phyloP scores from a whole-genome alignment of 2,888 invertebrate species.

The Oscheius sp. region DNA sequence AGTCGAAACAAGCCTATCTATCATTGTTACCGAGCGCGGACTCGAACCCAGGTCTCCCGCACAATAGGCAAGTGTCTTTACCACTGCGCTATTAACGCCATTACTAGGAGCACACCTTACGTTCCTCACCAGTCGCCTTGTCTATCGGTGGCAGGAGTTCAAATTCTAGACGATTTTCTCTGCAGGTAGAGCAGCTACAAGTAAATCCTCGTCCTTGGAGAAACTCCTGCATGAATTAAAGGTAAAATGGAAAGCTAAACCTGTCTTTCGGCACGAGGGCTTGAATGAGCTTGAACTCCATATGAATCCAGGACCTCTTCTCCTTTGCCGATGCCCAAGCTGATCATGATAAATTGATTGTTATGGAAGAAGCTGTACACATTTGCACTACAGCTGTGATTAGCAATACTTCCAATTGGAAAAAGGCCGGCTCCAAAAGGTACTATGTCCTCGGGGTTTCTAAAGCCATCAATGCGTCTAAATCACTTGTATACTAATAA shows the following conservation, averaged over 20 bases:
- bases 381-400: conserved; percentile 47
- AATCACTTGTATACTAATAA: neutral
- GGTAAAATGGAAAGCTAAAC: neutral
- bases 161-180: no score
- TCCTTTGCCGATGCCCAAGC: conserved; percentile 36
- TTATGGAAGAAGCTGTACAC: conserved; percentile 39
- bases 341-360: conserved; percentile 40
- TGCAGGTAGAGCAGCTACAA: neutral
- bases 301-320: conserved; percentile 48
- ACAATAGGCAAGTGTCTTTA: no score
- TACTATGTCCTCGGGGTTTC: neutral
- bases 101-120: neutral
- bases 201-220: conserved; percentile 10
- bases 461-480: neutral
- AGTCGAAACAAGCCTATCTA: conserved; percentile 48
- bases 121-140: no score
- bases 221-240: conserved; percentile 7
- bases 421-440: conserved; percentile 45
- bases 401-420: conserved; percentile 45
- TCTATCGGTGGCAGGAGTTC: no score
- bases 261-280: conserved; percentile 28
- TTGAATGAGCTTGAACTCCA: conserved; percentile 34
- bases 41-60: no score
- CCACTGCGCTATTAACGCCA: no score
- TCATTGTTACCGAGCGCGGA: no score